Evolutionary conservation across 2,888 invertebrate genomes (phyloP).

Genomic region (Troglohyphantes excavatus): DNA sequence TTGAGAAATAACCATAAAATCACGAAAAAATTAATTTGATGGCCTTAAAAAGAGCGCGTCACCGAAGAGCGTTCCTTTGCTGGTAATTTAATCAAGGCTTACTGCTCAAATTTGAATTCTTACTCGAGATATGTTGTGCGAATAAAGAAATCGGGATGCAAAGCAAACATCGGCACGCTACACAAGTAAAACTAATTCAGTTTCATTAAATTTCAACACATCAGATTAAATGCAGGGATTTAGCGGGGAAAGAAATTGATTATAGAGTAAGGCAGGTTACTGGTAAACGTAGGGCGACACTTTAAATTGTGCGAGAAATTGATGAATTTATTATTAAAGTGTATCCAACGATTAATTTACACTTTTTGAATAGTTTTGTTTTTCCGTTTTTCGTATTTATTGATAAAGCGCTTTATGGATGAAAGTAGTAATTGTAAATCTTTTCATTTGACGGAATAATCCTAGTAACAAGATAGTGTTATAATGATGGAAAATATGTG

Average conservation of each 20-base stretch:
- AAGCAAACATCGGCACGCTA: conserved; percentile 18
- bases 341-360: too few relatives aligned
- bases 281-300: too few relatives aligned
- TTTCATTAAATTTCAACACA: conserved; percentile 34
- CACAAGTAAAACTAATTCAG: conserved; percentile 31
- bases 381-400: too few relatives aligned
- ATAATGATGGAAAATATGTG: too few relatives aligned
- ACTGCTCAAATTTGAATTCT: conserved; percentile 40
- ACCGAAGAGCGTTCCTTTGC: neutral
- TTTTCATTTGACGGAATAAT: too few relatives aligned
- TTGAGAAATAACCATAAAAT: too few relatives aligned
- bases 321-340: too few relatives aligned
- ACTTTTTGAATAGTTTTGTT: too few relatives aligned
- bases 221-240: neutral
- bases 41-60: neutral
- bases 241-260: neutral
- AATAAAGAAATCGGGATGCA: conserved; percentile 31
- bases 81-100: conserved; percentile 51
- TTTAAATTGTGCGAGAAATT: too few relatives aligned
- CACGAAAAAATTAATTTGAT: neutral
- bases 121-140: neutral
- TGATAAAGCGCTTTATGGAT: too few relatives aligned
- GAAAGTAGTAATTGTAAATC: too few relatives aligned
- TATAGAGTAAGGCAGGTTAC: neutral
- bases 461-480: too few relatives aligned